phyloP scores from a whole-genome alignment of 1,140 invertebrate species.

The Solenopsis fugax region DNA sequence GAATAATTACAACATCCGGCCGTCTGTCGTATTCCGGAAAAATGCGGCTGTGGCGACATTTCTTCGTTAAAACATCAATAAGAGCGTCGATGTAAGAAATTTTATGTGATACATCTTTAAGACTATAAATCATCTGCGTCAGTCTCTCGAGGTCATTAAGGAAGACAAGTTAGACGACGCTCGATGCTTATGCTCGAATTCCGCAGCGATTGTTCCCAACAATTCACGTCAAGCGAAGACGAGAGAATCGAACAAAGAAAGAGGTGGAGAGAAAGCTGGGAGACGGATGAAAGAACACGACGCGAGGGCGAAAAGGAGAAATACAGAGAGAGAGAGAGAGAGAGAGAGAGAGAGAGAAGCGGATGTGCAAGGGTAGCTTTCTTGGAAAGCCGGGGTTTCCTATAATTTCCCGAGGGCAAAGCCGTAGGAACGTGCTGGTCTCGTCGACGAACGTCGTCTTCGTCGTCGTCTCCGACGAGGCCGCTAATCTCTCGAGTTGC shows the following conservation, averaged over 20 bases:
- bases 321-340: no score
- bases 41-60: background rate
- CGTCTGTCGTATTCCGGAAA: background rate
- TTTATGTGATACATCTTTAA: background rate
- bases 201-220: constrained; percentile 46
- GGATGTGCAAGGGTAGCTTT: constrained; percentile 69
- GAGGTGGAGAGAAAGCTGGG: background rate
- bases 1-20: background rate
- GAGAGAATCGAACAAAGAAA: constrained; percentile 45
- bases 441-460: constrained; percentile 60
- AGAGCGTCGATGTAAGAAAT: constrained; percentile 18
- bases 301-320: background rate
- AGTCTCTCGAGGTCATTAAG: constrained; percentile 40
- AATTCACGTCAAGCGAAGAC: constrained; percentile 45
- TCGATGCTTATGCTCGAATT: constrained; percentile 46
- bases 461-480: constrained; percentile 61
- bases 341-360: constrained; percentile 50
- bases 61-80: constrained; percentile 10
- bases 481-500: constrained; percentile 76
- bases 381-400: constrained; percentile 68
- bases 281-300: constrained; percentile 30
- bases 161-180: constrained; percentile 42
- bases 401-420: constrained; percentile 82
- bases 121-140: constrained; percentile 52
- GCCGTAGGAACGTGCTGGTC: constrained; percentile 73